phyloP scores from a whole-genome alignment of 2,888 invertebrate species.

The Sclerodermus sp. region DNA sequence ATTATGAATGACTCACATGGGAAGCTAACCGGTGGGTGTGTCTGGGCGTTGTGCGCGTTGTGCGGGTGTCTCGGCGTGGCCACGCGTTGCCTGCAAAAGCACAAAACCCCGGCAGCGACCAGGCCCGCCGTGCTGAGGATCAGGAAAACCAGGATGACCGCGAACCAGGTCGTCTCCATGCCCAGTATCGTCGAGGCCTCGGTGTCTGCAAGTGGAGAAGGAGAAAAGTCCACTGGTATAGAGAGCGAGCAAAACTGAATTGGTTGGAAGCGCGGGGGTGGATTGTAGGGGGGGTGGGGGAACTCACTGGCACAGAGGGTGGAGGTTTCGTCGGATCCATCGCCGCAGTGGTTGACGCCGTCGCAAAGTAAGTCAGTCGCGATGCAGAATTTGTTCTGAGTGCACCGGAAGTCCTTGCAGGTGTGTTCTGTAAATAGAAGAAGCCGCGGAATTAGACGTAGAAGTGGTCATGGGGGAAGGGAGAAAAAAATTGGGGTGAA shows the following conservation, averaged over 20 bases:
- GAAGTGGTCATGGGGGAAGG: too few species aligned
- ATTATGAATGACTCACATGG: slow-evolving; percentile 47
- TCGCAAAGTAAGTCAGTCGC: slow-evolving; percentile 90
- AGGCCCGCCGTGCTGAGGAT: slow-evolving; percentile 71
- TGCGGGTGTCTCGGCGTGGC: slow-evolving; percentile 54
- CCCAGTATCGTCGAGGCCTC: slow-evolving; percentile 69
- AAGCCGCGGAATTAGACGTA: slow-evolving; percentile 4
- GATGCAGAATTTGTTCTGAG: slow-evolving; percentile 87
- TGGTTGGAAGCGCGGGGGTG: too few species aligned
- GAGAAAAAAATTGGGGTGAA: neutral
- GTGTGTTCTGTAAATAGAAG: slow-evolving; percentile 71
- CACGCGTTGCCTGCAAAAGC: slow-evolving; percentile 72
- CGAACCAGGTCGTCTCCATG: slow-evolving; percentile 76
- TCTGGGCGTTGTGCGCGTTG: slow-evolving; percentile 53
- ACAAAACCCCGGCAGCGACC: slow-evolving; percentile 72
- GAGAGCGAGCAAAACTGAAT: too few species aligned
- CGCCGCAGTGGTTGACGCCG: slow-evolving; percentile 90
- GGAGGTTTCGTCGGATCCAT: slow-evolving; percentile 88
- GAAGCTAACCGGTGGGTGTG: slow-evolving; percentile 53
- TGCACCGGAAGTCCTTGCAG: slow-evolving; percentile 87
- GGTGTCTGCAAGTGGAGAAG: slow-evolving; percentile 59
- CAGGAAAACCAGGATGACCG: slow-evolving; percentile 70
- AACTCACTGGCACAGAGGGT: slow-evolving; percentile 83
- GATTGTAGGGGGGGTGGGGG: too few species aligned
- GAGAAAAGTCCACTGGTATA: too few species aligned